Evolutionary conservation across 2,113 vertebrate species (phyloP).

Genomic region (Pagrus major): DNA sequence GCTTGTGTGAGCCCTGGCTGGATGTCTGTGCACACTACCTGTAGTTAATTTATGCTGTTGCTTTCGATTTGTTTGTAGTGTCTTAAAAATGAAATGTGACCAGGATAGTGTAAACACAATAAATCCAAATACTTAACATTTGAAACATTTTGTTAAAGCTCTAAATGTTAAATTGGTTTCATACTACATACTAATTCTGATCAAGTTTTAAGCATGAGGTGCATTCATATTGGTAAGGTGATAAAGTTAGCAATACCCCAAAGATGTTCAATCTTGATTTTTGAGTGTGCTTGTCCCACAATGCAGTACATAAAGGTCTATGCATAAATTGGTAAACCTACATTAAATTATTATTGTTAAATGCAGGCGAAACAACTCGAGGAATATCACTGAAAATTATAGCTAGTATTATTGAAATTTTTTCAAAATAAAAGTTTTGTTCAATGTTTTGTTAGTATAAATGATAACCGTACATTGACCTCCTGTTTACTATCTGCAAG

Average conservation of each 20-base stretch:
- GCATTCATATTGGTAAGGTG: neutral
- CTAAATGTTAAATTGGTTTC: neutral
- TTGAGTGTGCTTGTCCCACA: neutral
- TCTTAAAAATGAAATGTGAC: neutral
- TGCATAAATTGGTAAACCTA: neutral
- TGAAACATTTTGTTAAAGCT: neutral
- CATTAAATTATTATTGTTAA: neutral
- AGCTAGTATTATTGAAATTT: neutral
- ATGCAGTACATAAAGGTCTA: neutral
- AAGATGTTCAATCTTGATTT: neutral
- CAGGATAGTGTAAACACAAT: neutral
- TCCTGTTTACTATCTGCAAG: neutral
- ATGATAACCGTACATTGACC: neutral
- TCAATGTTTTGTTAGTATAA: neutral
- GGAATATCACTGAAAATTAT: neutral
- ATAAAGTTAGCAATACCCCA: neutral
- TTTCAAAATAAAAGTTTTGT: neutral
- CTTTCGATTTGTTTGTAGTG: neutral
- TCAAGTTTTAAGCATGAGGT: neutral
- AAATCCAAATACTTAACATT: neutral
- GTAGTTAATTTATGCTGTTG: neutral
- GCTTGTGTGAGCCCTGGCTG: constrained; percentile 4
- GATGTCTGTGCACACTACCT: neutral
- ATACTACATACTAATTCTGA: neutral
- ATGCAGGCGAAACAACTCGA: neutral